Evolutionary conservation across 2,113 vertebrate genomes (phyloP).

Genomic region (Condylura cristata): DNA sequence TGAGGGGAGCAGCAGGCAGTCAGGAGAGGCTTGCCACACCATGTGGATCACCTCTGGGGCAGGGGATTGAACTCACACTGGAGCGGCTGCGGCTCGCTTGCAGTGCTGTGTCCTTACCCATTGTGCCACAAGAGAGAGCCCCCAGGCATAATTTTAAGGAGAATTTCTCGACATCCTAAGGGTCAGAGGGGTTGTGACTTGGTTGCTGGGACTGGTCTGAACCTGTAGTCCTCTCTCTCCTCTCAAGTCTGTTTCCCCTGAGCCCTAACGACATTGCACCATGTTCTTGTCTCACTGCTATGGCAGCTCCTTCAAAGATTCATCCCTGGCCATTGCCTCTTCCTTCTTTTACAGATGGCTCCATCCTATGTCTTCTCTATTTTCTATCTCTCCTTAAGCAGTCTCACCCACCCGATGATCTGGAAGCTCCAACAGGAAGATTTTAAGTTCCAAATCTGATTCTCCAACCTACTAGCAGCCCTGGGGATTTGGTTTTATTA

Average conservation of each 20-base stretch:
- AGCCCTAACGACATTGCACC: background rate
- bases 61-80: no score
- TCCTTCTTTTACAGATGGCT: background rate
- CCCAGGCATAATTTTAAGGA: background rate
- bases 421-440: background rate
- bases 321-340: background rate
- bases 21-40: no score
- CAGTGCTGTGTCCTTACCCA: no score
- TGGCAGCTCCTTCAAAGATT: background rate
- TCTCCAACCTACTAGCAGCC: background rate
- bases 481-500: constrained; percentile 11
- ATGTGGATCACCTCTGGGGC: no score
- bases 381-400: background rate
- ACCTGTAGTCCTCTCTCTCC: background rate
- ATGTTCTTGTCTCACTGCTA: background rate
- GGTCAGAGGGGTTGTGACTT: background rate
- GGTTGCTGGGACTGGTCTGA: background rate
- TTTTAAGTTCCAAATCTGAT: background rate
- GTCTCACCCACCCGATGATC: background rate
- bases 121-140: no score
- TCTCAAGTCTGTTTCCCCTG: background rate
- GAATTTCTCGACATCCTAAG: background rate
- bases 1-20: no score
- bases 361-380: background rate
- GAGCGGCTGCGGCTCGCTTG: no score